Evolutionary conservation across 1,140 invertebrate genomes (phyloP), one percentile per base, ranked within the genome.

Genomic region (Saccostrea echinata): DNA sequence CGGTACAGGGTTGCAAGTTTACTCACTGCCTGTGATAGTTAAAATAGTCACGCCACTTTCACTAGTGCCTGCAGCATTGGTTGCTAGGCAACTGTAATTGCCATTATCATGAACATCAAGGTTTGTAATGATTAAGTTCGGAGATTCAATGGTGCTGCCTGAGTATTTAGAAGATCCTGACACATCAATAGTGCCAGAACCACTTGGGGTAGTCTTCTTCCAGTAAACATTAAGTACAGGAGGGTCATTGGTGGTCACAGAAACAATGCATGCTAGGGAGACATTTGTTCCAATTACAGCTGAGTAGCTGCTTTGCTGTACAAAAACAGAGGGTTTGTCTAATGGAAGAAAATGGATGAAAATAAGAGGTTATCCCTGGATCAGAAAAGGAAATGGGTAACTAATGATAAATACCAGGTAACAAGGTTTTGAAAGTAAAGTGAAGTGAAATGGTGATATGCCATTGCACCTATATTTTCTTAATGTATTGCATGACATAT

Each of bases 1-100:
- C 16, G 30, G 27, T 76, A 33, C 68, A 76, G 24, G 12, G 11
- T 68, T 76, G 33, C 55, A 12, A 33, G 6, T 24, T 30, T 52
- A 86, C 86, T 57, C 82, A 87, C 82, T 87, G 61, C 86, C 86
- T 43, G 52, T 51, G 21, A 88, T n/a, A 61, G 87, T 80, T 21
- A 88, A 57, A 57, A 51, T 27, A 27, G 61, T 57, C 12, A 52
- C n/a, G 24, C 53, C 82, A 33, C 87, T 88, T 6, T 76, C 24
- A 8, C 64, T 80, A 55, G 83, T 84, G 53, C 87, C 87, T 9
- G 84, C 68, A 61, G 71, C n/a, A 80, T 88, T 88, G 30, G 61
- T 30, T 24, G 64, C 87, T 13, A 68, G 57, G 84, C 87, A 88
- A 80, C 51, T 81, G 71, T 88, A 88, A 64, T 30, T 76, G 27